These are phyloP conservation scores for Bettongia penicillata DNA, from an alignment of 2,113 vertebrate genomes.

Conservation along the genomic window DNA sequence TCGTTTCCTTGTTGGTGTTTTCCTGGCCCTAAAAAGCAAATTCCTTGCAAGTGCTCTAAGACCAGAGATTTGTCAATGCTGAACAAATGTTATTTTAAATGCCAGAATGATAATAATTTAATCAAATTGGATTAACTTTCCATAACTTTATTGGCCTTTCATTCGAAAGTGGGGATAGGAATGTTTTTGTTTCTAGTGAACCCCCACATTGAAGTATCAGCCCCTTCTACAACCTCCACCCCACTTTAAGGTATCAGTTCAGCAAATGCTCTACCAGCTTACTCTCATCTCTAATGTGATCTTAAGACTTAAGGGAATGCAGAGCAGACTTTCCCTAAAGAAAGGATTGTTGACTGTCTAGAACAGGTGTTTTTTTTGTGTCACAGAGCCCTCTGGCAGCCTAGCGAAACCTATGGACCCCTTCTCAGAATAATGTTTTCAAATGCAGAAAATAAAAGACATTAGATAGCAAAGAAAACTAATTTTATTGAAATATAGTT, in stretches of 20 bases:
- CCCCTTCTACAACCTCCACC: background rate
- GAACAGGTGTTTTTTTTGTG: background rate
- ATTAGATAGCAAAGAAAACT: background rate
- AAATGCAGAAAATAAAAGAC: background rate
- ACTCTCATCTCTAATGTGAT: background rate
- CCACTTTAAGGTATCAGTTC: background rate
- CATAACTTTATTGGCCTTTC: conserved; percentile 71
- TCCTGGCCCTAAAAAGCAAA: conserved; percentile 69
- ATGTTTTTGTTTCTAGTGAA: conserved; percentile 47
- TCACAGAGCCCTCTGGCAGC: background rate
- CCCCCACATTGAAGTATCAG: conserved; percentile 33
- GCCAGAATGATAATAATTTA: conserved; percentile 67
- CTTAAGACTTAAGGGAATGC: background rate
- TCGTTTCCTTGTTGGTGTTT: conserved; percentile 61
- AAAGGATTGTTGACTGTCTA: background rate
- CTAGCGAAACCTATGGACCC: background rate
- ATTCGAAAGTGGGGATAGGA: conserved; percentile 58
- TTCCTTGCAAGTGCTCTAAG: conserved; percentile 69
- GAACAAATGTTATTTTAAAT: conserved; percentile 70
- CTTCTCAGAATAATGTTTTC: background rate
- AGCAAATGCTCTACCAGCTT: background rate
- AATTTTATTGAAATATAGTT: background rate
- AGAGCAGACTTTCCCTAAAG: background rate
- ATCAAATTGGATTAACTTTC: conserved; percentile 73
- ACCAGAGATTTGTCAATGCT: conserved; percentile 55